Conservation (phyloP, 2,113 vertebrate species). For the Ailuropoda melanoleuca region DNA sequence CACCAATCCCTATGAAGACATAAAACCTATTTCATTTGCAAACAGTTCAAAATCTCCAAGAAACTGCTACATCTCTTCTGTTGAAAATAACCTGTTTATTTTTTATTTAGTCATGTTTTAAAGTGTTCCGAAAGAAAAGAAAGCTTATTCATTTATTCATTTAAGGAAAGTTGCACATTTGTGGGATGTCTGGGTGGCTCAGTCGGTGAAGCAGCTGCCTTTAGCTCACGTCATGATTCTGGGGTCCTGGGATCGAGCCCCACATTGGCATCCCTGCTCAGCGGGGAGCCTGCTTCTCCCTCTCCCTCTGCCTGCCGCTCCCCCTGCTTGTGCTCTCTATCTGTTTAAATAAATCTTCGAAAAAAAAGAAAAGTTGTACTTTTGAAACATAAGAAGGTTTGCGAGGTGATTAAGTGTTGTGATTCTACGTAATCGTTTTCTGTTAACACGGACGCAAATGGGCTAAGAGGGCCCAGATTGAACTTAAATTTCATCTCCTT, state of each 20-base stretch:
- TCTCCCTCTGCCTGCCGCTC: neutral
- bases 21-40: neutral
- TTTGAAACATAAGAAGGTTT: neutral
- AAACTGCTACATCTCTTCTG: neutral
- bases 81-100: neutral
- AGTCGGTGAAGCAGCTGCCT: neutral
- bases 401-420: neutral
- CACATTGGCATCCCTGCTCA: rapidly evolving
- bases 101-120: neutral
- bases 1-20: neutral
- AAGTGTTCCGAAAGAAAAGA: neutral
- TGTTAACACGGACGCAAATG: neutral
- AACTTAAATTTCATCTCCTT: neutral
- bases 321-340: neutral
- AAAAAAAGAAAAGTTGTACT: no score
- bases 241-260: no score
- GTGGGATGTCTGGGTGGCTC: neutral
- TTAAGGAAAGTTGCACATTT: neutral
- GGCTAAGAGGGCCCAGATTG: neutral
- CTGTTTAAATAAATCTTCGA: no score
- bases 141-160: neutral
- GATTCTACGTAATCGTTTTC: neutral
- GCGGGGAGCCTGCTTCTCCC: neutral
- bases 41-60: neutral
- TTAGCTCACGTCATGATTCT: neutral